These are phyloP conservation scores for Eurytoma californica DNA, from an alignment of 2,888 invertebrate genomes.

Conservation along the genomic window DNA sequence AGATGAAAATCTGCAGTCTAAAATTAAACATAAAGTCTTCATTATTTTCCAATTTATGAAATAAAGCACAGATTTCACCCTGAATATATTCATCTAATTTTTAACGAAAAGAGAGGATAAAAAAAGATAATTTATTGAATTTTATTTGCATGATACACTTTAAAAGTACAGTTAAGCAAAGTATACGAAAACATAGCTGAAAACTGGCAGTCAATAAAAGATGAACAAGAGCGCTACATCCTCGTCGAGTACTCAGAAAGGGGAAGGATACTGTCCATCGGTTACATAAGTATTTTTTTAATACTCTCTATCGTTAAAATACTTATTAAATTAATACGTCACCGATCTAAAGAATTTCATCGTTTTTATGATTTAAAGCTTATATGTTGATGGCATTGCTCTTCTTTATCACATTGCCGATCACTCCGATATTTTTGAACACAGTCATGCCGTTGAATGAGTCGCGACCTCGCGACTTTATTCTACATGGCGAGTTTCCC, in stretches of 20 bases:
- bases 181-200: constrained; percentile 15
- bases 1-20: too few relatives aligned
- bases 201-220: constrained; percentile 9
- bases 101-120: background rate
- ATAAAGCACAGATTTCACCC: too few relatives aligned
- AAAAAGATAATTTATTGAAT: background rate
- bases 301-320: background rate
- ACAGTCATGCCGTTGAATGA: background rate
- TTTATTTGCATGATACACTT: background rate
- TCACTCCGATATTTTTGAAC: constrained; percentile 16
- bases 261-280: background rate
- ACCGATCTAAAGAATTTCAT: too few relatives aligned
- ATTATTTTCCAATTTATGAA: too few relatives aligned
- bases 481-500: constrained; percentile 34
- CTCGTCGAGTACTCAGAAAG: constrained; percentile 8
- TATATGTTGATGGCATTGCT: constrained; percentile 27
- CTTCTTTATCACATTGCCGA: constrained; percentile 20
- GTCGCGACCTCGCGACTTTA: background rate
- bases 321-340: too few relatives aligned
- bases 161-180: background rate
- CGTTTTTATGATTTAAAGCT: too few relatives aligned
- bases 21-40: too few relatives aligned
- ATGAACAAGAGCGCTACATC: background rate
- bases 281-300: background rate
- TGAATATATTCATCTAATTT: too few relatives aligned